A percentile compares a stretch with the other conserved stretches of the same genome.
phyloP scores from a whole-genome alignment of 2,113 vertebrate species.

The Lepus europaeus region DNA sequence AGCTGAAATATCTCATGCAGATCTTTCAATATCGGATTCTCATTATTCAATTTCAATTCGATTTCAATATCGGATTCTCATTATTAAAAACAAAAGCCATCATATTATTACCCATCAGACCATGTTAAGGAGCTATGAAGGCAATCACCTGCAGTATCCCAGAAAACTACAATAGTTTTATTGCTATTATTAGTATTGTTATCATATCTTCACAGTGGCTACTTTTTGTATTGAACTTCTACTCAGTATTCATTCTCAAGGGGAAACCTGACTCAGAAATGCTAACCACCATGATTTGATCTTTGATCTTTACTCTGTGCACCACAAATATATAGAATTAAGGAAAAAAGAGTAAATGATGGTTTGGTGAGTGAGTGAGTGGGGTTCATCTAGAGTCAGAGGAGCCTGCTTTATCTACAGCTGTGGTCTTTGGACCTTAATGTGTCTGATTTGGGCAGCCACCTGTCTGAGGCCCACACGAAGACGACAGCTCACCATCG shows the following conservation, averaged over 20 bases:
- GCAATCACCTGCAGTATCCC: not conserved
- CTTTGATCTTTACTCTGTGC: too few relatives aligned
- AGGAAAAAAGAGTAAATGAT: not conserved
- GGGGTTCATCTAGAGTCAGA: not conserved
- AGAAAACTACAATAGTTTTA: not conserved
- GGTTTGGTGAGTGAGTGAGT: not conserved
- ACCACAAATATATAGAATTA: too few relatives aligned
- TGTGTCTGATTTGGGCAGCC: not conserved
- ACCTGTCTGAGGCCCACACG: not conserved
- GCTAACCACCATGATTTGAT: not conserved
- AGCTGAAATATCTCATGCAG: not conserved
- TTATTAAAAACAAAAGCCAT: not conserved
- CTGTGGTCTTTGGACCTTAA: not conserved
- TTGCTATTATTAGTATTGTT: not conserved
- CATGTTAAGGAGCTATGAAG: not conserved
- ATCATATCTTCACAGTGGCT: not conserved
- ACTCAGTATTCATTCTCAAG: not conserved
- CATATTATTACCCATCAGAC: not conserved
- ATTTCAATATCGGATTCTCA: not conserved
- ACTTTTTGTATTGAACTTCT: not conserved
- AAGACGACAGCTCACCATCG: not conserved
- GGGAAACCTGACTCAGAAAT: constrained; percentile 20
- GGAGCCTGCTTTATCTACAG: not conserved
- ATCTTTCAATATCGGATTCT: not conserved
- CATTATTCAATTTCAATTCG: not conserved